phyloP scores from a whole-genome alignment of 2,888 invertebrate genomes.

The Eurois occulta region DNA sequence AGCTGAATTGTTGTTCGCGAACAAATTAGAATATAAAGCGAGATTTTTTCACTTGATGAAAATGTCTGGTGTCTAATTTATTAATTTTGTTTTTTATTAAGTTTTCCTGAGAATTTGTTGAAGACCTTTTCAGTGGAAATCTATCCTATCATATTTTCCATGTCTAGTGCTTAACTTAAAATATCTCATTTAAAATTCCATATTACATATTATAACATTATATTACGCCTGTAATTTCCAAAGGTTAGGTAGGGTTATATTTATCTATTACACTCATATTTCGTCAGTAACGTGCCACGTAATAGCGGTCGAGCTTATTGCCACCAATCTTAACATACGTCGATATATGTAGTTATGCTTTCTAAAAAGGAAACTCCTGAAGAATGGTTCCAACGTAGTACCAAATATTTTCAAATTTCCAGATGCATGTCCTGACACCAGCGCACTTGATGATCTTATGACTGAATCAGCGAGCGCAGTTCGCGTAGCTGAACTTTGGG shows the following conservation, averaged over 20 bases:
- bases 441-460: no score
- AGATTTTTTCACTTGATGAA: conserved; percentile 15
- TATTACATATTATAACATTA: not conserved
- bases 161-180: not conserved
- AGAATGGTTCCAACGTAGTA: not conserved
- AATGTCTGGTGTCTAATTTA: conserved; percentile 22
- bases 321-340: not conserved
- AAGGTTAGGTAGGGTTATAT: no score
- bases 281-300: no score
- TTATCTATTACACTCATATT: no score
- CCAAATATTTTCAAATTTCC: not conserved
- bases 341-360: no score
- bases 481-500: no score
- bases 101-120: not conserved
- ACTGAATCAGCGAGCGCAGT: no score
- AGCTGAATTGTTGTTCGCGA: conserved; percentile 61
- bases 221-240: not conserved
- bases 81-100: conserved; percentile 14
- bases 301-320: not conserved
- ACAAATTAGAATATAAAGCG: conserved; percentile 53
- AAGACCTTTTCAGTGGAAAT: not conserved
- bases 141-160: not conserved
- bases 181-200: not conserved
- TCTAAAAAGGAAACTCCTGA: not conserved
- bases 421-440: no score